These are phyloP conservation scores for Drusus annulatus DNA, from an alignment of 1,140 invertebrate genomes.

Conservation along the genomic window DNA sequence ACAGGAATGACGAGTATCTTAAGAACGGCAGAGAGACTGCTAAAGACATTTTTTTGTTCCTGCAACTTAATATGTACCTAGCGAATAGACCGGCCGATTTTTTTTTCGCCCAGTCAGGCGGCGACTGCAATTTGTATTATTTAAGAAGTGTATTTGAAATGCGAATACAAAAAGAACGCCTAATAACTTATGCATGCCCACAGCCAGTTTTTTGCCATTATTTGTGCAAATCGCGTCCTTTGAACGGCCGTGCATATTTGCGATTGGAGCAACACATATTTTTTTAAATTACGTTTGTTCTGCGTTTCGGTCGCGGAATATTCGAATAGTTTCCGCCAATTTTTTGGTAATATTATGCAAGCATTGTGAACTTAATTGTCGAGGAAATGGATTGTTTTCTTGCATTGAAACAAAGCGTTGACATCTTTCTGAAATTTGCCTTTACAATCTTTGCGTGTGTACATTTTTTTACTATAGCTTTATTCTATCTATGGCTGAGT, in stretches of 20 bases:
- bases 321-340: constrained; percentile 36
- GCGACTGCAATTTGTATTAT: constrained; percentile 48
- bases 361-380: not conserved
- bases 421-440: not conserved
- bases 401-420: constrained; percentile 8
- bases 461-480: no score
- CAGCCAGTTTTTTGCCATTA: constrained; percentile 22
- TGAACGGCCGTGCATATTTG: constrained; percentile 49
- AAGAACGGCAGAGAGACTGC: not conserved
- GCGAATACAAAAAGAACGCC: constrained; percentile 42
- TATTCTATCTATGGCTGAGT: no score
- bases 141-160: constrained; percentile 48
- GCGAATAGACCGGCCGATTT: constrained; percentile 36
- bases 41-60: constrained; percentile 13
- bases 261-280: not conserved
- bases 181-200: constrained; percentile 41
- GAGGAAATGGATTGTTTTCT: not conserved
- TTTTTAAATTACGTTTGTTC: constrained; percentile 26
- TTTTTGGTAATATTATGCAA: constrained; percentile 30
- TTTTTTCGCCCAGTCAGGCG: constrained; percentile 41
- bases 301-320: constrained; percentile 17
- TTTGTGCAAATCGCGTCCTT: constrained; percentile 31
- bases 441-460: no score
- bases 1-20: constrained; percentile 21
- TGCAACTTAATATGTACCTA: not conserved